Percentiles rank a stretch among this genome's conserved stretches.
Evolutionary conservation across 2,113 vertebrate species (phyloP).

Genomic region (Spilogale gracilis): DNA sequence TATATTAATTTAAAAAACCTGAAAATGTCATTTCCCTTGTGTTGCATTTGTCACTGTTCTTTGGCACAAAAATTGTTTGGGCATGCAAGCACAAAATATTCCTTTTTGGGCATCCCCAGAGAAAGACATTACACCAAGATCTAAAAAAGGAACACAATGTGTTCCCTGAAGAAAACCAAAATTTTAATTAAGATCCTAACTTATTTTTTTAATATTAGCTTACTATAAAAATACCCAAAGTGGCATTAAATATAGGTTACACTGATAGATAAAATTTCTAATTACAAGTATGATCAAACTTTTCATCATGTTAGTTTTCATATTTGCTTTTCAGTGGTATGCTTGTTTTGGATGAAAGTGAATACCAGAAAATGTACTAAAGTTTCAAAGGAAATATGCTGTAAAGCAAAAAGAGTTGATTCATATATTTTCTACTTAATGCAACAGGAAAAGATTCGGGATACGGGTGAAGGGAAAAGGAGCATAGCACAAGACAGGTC

Average conservation of each 20-base stretch:
- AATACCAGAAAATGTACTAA: constrained; percentile 23
- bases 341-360: constrained; percentile 35
- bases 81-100: constrained; percentile 52
- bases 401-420: constrained; percentile 26
- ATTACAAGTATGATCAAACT: background rate
- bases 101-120: constrained; percentile 46
- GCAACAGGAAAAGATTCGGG: background rate
- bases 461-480: background rate
- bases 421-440: constrained; percentile 6
- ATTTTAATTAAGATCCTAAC: constrained; percentile 57
- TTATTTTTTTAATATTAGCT: constrained; percentile 40
- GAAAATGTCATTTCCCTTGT: constrained; percentile 61
- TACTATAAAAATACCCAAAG: constrained; percentile 55
- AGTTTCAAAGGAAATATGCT: constrained; percentile 38
- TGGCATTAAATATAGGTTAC: constrained; percentile 60
- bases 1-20: constrained; percentile 62
- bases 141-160: constrained; percentile 41
- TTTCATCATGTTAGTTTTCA: constrained; percentile 34
- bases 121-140: constrained; percentile 45
- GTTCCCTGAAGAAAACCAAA: constrained; percentile 44
- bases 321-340: constrained; percentile 31
- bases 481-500: background rate
- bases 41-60: constrained; percentile 51
- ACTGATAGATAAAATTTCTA: constrained; percentile 35
- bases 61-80: constrained; percentile 60